A percentile compares a stretch with the other conserved stretches of the same genome.
These are phyloP conservation scores for Onychomys leucogaster DNA, from an alignment of 2,797 vertebrate species.

Conservation along the genomic window DNA sequence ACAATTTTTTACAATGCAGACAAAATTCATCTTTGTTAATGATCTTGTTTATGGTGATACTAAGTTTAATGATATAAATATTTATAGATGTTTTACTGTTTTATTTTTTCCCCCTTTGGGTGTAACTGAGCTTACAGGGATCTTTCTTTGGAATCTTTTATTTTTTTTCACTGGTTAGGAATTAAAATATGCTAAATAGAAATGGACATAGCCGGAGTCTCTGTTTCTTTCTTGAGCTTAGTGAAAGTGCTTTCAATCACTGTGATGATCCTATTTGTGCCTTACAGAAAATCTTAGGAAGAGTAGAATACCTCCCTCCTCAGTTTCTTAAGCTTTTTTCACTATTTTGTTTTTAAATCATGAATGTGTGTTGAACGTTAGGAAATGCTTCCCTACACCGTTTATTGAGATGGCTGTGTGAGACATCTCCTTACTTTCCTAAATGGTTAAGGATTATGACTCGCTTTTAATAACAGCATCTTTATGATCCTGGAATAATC, in stretches of 20 bases:
- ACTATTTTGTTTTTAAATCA: neutral
- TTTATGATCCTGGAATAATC: neutral
- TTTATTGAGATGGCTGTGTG: neutral
- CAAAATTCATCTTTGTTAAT: neutral
- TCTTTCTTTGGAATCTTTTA: conserved; percentile 42
- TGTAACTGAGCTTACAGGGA: neutral
- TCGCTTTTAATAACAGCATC: conserved; percentile 12
- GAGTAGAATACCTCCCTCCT: neutral
- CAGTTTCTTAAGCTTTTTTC: neutral
- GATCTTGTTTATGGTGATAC: neutral
- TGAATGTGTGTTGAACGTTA: neutral
- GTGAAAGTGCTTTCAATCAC: neutral
- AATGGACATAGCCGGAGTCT: neutral
- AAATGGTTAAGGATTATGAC: neutral
- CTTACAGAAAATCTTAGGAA: conserved; percentile 9
- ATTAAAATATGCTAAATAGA: conserved; percentile 32
- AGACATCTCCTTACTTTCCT: neutral
- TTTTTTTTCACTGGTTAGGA: neutral
- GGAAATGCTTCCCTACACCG: neutral
- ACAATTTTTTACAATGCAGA: conserved; percentile 33
- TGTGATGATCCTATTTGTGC: neutral
- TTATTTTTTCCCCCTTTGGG: neutral
- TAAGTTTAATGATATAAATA: conserved; percentile 33
- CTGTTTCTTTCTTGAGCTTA: conserved; percentile 41
- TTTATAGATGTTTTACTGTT: neutral